Evolutionary conservation across 2,888 invertebrate genomes (phyloP).

Genomic region (Slavum lentiscoides): DNA sequence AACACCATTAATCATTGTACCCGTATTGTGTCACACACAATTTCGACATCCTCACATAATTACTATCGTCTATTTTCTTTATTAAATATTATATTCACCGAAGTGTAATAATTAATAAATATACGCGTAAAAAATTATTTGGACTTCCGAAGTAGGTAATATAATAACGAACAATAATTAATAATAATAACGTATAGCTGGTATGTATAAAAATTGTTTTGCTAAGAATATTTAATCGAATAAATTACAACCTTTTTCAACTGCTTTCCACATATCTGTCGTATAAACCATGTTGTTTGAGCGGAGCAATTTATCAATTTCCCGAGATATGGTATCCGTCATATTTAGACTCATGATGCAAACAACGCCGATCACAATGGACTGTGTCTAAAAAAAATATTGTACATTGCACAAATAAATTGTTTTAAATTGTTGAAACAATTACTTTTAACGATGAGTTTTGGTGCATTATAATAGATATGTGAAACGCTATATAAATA

Average conservation of each 20-base stretch:
- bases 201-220: not conserved
- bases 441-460: too few relatives aligned
- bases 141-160: too few relatives aligned
- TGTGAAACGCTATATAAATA: too few relatives aligned
- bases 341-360: conserved; percentile 25
- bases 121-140: too few relatives aligned
- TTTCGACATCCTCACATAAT: not conserved
- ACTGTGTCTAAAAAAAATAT: conserved; percentile 27
- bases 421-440: too few relatives aligned
- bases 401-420: not conserved
- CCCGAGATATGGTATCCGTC: conserved; percentile 27
- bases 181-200: too few relatives aligned
- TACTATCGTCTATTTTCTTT: not conserved
- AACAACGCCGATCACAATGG: not conserved
- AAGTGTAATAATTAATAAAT: too few relatives aligned
- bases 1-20: conserved; percentile 9
- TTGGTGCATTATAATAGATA: too few relatives aligned
- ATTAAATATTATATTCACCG: too few relatives aligned
- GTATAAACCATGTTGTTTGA: conserved; percentile 43
- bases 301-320: conserved; percentile 26
- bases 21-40: not conserved
- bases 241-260: conserved; percentile 30
- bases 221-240: not conserved
- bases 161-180: too few relatives aligned
- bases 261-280: conserved; percentile 20